Evolutionary conservation across 2,888 invertebrate species (phyloP).

Genomic region (Seira sanloemensis): DNA sequence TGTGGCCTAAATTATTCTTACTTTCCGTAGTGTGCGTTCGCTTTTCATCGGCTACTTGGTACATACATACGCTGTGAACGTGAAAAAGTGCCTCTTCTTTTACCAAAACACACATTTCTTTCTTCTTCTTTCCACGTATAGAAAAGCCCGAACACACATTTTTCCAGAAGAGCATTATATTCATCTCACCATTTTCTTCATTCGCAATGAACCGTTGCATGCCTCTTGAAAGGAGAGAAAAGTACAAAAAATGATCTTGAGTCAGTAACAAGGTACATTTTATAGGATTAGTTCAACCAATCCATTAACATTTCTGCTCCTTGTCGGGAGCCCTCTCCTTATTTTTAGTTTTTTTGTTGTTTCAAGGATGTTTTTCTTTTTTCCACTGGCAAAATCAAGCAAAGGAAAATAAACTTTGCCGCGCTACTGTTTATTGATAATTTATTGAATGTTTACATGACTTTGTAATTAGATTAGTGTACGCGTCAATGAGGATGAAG

Average conservation of each 20-base stretch:
- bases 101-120: not conserved
- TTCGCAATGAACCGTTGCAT: not conserved
- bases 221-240: not conserved
- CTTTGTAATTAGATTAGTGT: constrained; percentile 10
- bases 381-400: not conserved
- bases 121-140: not conserved
- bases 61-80: not conserved
- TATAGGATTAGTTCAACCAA: not conserved
- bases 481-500: constrained; percentile 7
- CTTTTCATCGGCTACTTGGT: constrained; percentile 61
- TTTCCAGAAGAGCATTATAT: constrained; percentile 8
- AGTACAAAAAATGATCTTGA: not conserved
- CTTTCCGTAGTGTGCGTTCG: constrained; percentile 66
- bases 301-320: constrained; percentile 7
- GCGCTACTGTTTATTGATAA: constrained; percentile 15
- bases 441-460: constrained; percentile 14
- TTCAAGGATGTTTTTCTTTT: not conserved
- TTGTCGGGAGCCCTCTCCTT: not conserved
- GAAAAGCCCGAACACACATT: not conserved
- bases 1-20: constrained; percentile 67
- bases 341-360: not conserved
- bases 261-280: not conserved
- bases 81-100: not conserved
- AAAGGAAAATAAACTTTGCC: constrained; percentile 19
- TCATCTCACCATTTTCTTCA: not conserved